These are phyloP conservation scores for Momotus momota DNA, from an alignment of 2,797 vertebrate genomes.

Conservation along the genomic window DNA sequence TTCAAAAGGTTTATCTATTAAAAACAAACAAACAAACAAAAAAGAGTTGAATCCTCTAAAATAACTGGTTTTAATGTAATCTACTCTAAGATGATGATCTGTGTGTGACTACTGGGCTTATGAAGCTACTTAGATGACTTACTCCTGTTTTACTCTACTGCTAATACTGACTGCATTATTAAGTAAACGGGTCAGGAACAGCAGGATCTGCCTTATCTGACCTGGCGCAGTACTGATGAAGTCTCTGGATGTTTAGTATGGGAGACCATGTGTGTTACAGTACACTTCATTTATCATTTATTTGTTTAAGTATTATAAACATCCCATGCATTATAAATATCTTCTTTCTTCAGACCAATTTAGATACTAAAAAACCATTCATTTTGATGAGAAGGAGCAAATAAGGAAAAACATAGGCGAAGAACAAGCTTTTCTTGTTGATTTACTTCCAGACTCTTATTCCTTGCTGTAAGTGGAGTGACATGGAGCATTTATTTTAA, in stretches of 20 bases:
- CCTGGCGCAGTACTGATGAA: neutral
- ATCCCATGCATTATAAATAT: neutral
- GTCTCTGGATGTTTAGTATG: neutral
- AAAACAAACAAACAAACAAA: neutral
- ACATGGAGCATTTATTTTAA: slow-evolving; percentile 17
- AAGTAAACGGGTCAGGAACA: neutral
- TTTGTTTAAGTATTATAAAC: slow-evolving; percentile 14
- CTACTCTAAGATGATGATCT: neutral
- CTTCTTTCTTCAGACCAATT: neutral
- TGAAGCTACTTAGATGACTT: neutral
- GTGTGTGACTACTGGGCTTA: neutral
- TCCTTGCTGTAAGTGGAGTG: neutral
- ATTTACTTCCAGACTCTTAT: neutral
- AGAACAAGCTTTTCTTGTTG: neutral
- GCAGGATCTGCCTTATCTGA: neutral
- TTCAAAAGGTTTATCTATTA: neutral
- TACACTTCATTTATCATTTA: neutral
- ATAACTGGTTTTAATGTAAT: neutral
- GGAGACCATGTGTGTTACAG: neutral
- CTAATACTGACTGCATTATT: neutral
- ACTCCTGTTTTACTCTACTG: too few species aligned
- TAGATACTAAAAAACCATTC: neutral
- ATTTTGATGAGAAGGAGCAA: neutral
- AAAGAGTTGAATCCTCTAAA: neutral
- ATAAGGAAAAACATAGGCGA: neutral